Evolutionary conservation across 2,797 vertebrate genomes (phyloP), one percentile per base, ranked within the genome.

Genomic region (Platyrinchus mystaceus): DNA sequence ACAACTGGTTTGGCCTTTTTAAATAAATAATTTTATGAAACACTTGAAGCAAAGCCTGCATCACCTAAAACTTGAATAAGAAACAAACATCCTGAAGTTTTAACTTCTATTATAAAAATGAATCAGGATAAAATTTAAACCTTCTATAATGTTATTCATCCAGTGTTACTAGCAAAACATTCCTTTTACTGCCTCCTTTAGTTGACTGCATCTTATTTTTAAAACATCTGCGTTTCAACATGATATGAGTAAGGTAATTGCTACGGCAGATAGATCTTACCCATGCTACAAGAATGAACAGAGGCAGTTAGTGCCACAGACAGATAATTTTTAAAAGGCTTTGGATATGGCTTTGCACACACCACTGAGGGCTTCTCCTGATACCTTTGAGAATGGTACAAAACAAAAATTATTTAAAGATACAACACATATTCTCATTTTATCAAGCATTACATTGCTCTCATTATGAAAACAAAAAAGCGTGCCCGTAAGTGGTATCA

Each of bases 11-110:
- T n/a, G 16, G 0, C 6, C 49, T 86, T 88, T 63, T 62, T 14
- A 28, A 60, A 16, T 34, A 78, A 68, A 30, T 37, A 37, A 37
- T 84, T 89, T 76, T 41, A 91, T 64, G 1, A 79, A 94, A 47
- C 28, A 47, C 26, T 47, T 75, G 37, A 34, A 76, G 36, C 18
- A 64, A 84, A 77, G 37, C 27, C 49, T 32, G 26, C 34, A 44
- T 43, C 44, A 64, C 11, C 49, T 44, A 76, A 77, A 82, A 79
- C 23, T 1, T 79, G 36, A 49, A 46, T 9, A 18, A 0, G 0
- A 60, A 91, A 87, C 4, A 3, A 11, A 63, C 3, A 16, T 23
- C n/a, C 9, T 56, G 10, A 27, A 36, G 16, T 68, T 84, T 91
- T 76, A 44, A 75, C 14, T 70, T 67, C 16, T 37, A 28, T 23